Base-by-base conservation (phyloP, 2,888 invertebrate species). In the Agrotis clavis region DNA sequence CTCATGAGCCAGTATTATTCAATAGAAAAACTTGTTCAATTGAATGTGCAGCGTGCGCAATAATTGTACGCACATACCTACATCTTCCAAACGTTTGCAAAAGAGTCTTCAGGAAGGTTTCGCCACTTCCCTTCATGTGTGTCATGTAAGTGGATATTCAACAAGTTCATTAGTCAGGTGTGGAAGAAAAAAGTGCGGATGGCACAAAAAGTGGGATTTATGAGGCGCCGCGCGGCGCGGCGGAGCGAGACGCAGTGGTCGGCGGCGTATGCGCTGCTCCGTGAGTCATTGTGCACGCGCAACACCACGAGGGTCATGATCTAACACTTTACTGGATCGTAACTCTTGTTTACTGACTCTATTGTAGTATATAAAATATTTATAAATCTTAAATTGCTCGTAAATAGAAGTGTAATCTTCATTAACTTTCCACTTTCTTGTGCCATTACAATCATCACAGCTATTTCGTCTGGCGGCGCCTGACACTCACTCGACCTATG, bases 141-240 rank as follows among this genome's bases (percentile, higher is more conserved):
- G 84, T 74, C 66, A 67, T 72, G 59, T 83, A 67, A 79, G 67
- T 74, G 64, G 30, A 48, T 57, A 54, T 71, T 72, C 72, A 77
- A 83, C 74, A 79, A 71, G 71, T 78, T 74, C 72, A 83, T 75
- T 71, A 76, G 41, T 21, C 77, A 84, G 79, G 67, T 70, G 61
- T 60, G 48, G 35, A 61, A 16, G 21, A 67, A 84, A 80, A 83
- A 83, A 76, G n/a, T 18, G 56, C 18, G 25, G 53, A 47, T 59
- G 35, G 70, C 69, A 76, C 73, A 85, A 76, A 78, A 81, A 79
- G 62, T 72, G 30, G 45, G 21, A 70, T 76, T 67, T 59, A 57
- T 51, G 74, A 83, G 84, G 75, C 72, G 72, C 72, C 62, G 79
- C 59, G 79, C 82, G 51, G 79, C 59, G 79, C 82, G 51, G 71